These are phyloP conservation scores for Burhinus oedicnemus DNA, from an alignment of 2,113 vertebrate genomes.

Conservation along the genomic window DNA sequence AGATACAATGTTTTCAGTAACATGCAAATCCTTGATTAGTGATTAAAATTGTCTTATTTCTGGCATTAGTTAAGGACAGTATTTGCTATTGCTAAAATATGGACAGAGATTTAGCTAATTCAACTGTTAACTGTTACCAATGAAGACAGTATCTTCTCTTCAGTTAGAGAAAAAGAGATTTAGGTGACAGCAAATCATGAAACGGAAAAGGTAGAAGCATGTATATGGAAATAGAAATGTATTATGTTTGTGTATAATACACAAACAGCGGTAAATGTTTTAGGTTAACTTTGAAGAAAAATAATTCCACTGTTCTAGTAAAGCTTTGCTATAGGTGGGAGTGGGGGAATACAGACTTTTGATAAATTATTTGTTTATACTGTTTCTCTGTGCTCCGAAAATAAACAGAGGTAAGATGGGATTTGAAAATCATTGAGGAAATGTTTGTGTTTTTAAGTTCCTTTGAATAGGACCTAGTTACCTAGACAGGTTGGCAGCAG, in stretches of 20 bases:
- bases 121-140: neutral
- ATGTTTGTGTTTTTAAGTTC: neutral
- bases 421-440: neutral
- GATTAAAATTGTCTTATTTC: neutral
- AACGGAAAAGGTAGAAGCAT: neutral
- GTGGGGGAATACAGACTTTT: neutral
- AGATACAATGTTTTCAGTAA: neutral
- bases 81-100: neutral
- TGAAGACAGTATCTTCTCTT: neutral
- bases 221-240: neutral
- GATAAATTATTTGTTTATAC: neutral
- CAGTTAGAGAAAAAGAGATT: neutral
- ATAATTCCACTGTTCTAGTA: neutral
- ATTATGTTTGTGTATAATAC: neutral
- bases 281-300: neutral
- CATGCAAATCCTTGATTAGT: neutral
- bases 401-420: neutral
- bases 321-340: neutral
- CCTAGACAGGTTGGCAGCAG: neutral
- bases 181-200: neutral
- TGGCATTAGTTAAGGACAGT: neutral
- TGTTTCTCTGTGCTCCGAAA: neutral
- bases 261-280: neutral
- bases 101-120: neutral
- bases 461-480: neutral